A percentile compares a stretch with the other conserved stretches of the same genome.
These are phyloP conservation scores for Dryobotodes eremita DNA, from an alignment of 2,888 invertebrate species.

Conservation along the genomic window DNA sequence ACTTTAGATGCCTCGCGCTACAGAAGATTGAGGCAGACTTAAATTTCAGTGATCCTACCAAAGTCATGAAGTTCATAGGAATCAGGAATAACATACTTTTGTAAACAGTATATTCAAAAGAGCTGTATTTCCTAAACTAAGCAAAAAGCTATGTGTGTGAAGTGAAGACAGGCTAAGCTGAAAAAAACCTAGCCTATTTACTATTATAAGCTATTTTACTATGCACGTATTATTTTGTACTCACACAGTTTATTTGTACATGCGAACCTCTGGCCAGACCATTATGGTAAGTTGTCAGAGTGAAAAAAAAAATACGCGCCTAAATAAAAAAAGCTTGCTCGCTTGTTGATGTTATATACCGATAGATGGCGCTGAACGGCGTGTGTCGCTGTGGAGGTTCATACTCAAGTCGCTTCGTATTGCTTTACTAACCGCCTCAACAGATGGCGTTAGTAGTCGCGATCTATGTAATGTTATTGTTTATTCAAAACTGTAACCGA, in stretches of 20 bases:
- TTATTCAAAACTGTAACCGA: conserved; percentile 19
- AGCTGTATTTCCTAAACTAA: background rate
- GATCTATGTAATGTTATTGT: conserved; percentile 43
- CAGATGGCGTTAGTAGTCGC: conserved; percentile 69
- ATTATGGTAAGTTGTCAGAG: conserved; percentile 88
- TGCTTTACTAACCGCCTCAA: conserved; percentile 55
- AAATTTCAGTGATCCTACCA: background rate
- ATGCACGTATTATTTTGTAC: conserved; percentile 62
- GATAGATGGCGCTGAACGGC: conserved; percentile 82
- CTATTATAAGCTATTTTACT: conserved; percentile 41
- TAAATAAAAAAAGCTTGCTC: conserved; percentile 76
- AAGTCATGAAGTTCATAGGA: background rate
- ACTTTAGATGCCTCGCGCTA: background rate
- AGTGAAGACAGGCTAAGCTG: conserved; percentile 48
- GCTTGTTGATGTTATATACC: conserved; percentile 77
- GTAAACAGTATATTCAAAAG: background rate
- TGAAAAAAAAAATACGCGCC: conserved; percentile 68
- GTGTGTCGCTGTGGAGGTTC: conserved; percentile 61
- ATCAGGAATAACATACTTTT: background rate
- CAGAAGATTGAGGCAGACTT: background rate
- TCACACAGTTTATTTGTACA: conserved; percentile 87
- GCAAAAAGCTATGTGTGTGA: conserved; percentile 49
- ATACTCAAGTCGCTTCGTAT: conserved; percentile 61
- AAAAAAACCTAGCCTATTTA: conserved; percentile 51
- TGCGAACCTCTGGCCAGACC: conserved; percentile 88